Percentiles rank a stretch among this genome's conserved stretches.
Evolutionary conservation across 2,113 vertebrate genomes (phyloP).

Genomic region (Odontesthes bonariensis): DNA sequence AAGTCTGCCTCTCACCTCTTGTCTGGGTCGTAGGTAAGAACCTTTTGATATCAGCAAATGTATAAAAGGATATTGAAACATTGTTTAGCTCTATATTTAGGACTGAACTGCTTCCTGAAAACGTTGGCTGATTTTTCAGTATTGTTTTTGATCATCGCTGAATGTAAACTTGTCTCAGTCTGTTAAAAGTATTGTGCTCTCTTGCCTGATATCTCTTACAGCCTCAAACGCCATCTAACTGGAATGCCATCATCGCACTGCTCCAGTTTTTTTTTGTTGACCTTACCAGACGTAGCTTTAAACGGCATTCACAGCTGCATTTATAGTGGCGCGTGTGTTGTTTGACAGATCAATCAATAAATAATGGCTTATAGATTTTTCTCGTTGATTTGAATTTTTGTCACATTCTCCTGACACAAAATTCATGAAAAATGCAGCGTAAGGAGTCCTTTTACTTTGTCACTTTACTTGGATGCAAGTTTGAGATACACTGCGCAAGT

Average conservation of each 20-base stretch:
- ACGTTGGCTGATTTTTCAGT: background rate
- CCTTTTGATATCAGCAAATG: background rate
- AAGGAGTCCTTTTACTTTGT: background rate
- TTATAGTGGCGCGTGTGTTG: too few species aligned
- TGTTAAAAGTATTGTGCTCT: background rate
- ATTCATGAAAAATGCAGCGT: too few species aligned
- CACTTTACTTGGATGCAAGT: background rate
- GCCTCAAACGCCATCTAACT: background rate
- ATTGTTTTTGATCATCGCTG: background rate
- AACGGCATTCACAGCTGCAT: background rate
- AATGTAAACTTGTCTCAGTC: background rate
- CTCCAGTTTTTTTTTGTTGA: background rate
- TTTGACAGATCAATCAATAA: too few species aligned
- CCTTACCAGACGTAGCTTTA: background rate
- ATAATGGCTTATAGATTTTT: background rate
- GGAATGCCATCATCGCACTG: background rate
- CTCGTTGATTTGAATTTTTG: too few species aligned
- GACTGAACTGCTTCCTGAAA: background rate
- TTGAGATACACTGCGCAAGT: background rate
- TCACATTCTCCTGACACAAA: background rate
- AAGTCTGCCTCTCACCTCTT: slow-evolving; percentile 43
- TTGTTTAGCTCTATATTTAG: background rate
- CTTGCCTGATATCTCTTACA: slow-evolving; percentile 6
- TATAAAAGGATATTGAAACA: background rate
- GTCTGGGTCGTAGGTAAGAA: slow-evolving; percentile 71